Conservation (phyloP, 2,113 vertebrate species). For the Recurvirostra avosetta region DNA sequence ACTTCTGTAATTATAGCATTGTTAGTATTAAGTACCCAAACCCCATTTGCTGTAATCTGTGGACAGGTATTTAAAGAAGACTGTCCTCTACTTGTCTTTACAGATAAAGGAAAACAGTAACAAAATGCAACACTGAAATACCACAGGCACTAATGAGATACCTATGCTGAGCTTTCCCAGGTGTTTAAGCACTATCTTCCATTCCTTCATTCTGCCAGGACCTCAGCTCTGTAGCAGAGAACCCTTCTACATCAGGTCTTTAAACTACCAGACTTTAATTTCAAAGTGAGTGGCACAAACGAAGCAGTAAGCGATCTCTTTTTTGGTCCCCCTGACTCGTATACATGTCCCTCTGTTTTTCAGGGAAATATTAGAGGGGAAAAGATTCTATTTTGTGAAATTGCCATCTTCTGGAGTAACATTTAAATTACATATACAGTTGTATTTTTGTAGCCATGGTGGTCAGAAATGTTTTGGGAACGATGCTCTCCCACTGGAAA, state of each 20-base stretch:
- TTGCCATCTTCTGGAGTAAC: neutral
- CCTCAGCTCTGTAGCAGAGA: neutral
- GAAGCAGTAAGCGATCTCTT: neutral
- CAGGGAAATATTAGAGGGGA: neutral
- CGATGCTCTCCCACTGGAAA: neutral
- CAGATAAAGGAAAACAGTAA: neutral
- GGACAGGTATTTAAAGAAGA: neutral
- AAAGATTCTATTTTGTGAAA: neutral
- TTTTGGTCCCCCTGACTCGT: neutral
- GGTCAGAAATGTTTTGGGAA: neutral
- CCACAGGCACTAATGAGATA: neutral
- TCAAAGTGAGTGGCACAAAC: neutral
- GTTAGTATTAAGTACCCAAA: neutral
- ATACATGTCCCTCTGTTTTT: neutral
- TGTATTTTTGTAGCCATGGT: neutral
- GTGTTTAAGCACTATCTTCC: neutral
- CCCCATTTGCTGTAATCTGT: neutral
- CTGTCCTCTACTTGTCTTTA: neutral
- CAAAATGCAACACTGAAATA: neutral
- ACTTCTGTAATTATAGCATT: neutral
- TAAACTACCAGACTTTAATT: neutral
- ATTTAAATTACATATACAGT: neutral
- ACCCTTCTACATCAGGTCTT: neutral
- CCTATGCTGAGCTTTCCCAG: neutral
- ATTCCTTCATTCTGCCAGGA: neutral